A percentile compares a stretch with the other conserved stretches of the same genome.
These are phyloP conservation scores for Platysternon megacephalum DNA, from an alignment of 2,113 vertebrate genomes.

Conservation along the genomic window DNA sequence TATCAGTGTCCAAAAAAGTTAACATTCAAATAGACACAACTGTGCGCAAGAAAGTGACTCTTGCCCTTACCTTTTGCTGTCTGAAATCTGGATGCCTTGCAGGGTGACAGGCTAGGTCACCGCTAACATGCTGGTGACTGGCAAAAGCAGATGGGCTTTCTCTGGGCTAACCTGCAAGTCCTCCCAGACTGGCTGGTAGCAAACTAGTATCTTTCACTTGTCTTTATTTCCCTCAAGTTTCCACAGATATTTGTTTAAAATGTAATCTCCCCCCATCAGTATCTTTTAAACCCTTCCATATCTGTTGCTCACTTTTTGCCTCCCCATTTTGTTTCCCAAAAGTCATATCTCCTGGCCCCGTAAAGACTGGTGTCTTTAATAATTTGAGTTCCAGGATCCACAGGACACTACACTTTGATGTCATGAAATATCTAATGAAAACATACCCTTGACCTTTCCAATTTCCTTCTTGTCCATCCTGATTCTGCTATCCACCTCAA, in stretches of 20 bases:
- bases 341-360: not conserved
- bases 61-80: constrained; percentile 35
- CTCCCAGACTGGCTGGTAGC: constrained; percentile 1
- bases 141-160: constrained; percentile 12
- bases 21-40: not conserved
- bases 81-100: constrained; percentile 19
- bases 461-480: not conserved
- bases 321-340: not conserved
- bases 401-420: not conserved
- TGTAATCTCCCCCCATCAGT: not conserved
- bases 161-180: not conserved
- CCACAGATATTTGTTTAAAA: not conserved
- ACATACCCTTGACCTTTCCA: not conserved
- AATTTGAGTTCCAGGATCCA: not conserved
- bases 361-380: accelerated
- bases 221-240: not conserved
- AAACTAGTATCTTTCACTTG: not conserved
- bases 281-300: not conserved
- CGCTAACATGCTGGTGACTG: not conserved
- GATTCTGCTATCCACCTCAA: not conserved
- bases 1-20: constrained; percentile 1
- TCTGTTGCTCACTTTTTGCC: not conserved
- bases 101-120: constrained; percentile 1
- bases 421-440: not conserved
- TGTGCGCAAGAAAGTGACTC: constrained; percentile 8